Percentiles rank a stretch among this genome's conserved stretches.
phyloP scores from a whole-genome alignment of 2,797 vertebrate genomes.

The Gallinago nigripennis region DNA sequence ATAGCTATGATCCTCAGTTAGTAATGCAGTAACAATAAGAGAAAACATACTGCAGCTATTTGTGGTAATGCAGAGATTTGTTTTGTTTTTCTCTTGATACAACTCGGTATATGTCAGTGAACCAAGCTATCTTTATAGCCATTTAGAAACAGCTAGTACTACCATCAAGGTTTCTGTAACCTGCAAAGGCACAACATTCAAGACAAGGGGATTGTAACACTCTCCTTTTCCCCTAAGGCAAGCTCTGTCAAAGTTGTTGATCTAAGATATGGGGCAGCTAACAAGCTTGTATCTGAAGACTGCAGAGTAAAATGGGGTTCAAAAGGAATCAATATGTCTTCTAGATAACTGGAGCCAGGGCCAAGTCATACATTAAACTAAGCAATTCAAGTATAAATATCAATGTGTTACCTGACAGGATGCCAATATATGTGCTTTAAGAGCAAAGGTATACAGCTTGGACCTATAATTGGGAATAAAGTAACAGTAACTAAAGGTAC shows the following conservation, averaged over 20 bases:
- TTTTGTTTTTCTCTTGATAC: neutral
- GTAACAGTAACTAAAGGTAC: neutral
- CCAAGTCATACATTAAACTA: constrained; percentile 31
- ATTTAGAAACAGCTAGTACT: neutral
- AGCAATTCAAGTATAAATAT: constrained; percentile 41
- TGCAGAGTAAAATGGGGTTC: constrained; percentile 7
- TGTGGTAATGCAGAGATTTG: neutral
- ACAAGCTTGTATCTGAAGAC: neutral
- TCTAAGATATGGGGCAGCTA: constrained; percentile 32
- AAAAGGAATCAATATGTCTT: constrained; percentile 6
- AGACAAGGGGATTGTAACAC: neutral
- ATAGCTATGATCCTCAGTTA: neutral
- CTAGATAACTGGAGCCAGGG: constrained; percentile 16
- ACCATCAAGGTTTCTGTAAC: neutral
- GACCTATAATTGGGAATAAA: constrained; percentile 19
- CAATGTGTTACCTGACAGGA: constrained; percentile 13
- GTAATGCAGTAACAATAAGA: neutral
- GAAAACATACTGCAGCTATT: neutral
- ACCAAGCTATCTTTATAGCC: neutral
- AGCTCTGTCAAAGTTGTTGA: neutral
- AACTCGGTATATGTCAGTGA: neutral
- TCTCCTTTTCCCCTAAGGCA: neutral
- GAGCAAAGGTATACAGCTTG: neutral
- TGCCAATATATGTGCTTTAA: constrained; percentile 21
- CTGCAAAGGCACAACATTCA: neutral